Percentiles rank a stretch among this genome's conserved stretches.
Evolutionary conservation across 2,797 vertebrate species (phyloP).

Genomic region (Morelia viridis): DNA sequence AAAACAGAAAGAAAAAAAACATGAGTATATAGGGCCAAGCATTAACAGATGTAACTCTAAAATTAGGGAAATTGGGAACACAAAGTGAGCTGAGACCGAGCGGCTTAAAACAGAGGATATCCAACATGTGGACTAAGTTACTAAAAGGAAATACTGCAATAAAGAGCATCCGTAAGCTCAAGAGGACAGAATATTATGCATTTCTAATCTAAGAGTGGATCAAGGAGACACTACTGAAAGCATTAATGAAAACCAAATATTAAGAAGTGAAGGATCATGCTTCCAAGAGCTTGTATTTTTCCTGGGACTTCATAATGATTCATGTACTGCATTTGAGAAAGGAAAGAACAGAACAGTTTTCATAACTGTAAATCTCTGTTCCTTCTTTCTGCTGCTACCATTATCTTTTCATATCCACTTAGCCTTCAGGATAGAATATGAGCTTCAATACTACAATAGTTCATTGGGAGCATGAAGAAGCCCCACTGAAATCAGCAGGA

Average conservation of each 20-base stretch:
- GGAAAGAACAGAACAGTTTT: background rate
- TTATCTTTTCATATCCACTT: conserved; percentile 3
- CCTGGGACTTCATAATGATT: conserved; percentile 6
- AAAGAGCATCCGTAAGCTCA: conserved; percentile 16
- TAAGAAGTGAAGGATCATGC: conserved; percentile 15
- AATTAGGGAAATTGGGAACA: conserved; percentile 36
- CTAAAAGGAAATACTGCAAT: conserved; percentile 20
- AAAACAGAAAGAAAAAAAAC: conserved; percentile 26
- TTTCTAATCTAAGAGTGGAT: conserved; percentile 35
- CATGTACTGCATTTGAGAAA: conserved; percentile 21
- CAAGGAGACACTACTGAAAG: conserved; percentile 4
- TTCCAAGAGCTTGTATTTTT: conserved; percentile 21
- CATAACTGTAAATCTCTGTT: background rate
- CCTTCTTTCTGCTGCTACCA: conserved; percentile 5
- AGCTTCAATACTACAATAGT: background rate
- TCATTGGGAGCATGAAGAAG: background rate
- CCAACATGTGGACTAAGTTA: conserved; percentile 21
- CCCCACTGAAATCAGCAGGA: background rate
- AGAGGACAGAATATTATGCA: background rate
- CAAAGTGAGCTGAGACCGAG: conserved; percentile 29
- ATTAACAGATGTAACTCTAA: conserved; percentile 24
- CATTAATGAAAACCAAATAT: conserved; percentile 32
- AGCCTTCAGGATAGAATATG: background rate
- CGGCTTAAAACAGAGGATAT: conserved; percentile 16
- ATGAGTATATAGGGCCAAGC: conserved; percentile 30